Base-by-base conservation (phyloP, 2,888 invertebrate species). In the Zygothrica quintamaculata region DNA sequence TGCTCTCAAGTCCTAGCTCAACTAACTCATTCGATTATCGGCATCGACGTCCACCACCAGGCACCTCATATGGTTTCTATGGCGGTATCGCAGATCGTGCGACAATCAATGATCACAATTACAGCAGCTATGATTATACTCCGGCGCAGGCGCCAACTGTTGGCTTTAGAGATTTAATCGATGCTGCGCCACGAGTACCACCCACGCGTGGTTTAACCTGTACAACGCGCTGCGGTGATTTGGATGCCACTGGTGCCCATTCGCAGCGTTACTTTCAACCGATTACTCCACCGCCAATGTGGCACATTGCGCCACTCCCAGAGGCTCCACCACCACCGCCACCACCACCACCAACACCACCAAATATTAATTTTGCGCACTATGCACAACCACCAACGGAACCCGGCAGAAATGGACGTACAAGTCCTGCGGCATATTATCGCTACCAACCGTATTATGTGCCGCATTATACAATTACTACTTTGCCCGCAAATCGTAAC, bases 11-110 rank as follows among this genome's bases (percentile, higher is more conserved):
- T 8, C 50, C 76, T 0, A 77, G 31, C 12, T 72, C 76, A 5
- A 73, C 59, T 11, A 64, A 50, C 25, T 77, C 62, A 7, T 76
- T 57, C 9, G 77, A 84, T 1, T 70, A 71, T 1, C 52, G 66
- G 1, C 50, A 71, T 3, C 75, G 66, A 1, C 72, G 74, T 18
- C 53, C 71, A 9, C 51, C 65, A 7, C 65, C 64, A 0, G 87
- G 77, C 26, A 87, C 87, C 4, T 84, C 87, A 0, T 81, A 84
- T 31, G 84, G 81, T 7, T 81, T 87, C 9, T 80, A 84, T 6
- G 84, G 77, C 31, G 87, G 80, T 7, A 80, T 80, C n/a, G 44
- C 81, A 3, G 87, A 80, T 46, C 81, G 84, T 4, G 36, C 70
- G 1, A 62, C 77, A 12, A 84, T 84, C n/a, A 64, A 57, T 7